Conservation (phyloP, 2,797 vertebrate genomes). For the Cercopithecus neglectus region DNA sequence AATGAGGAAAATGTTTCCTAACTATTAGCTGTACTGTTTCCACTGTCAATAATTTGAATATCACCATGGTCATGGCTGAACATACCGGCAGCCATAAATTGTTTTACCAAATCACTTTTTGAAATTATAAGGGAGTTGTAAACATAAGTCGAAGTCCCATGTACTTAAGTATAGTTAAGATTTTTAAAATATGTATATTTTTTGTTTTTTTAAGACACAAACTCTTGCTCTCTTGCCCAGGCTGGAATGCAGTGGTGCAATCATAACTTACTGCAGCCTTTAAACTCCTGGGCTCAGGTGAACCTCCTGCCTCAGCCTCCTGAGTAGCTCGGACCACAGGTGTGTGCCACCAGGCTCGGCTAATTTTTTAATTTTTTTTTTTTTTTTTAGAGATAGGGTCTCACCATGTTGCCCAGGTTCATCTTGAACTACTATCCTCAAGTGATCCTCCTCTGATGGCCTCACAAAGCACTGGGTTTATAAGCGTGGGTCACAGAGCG, state of each 20-base stretch:
- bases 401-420: not conserved
- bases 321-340: not conserved
- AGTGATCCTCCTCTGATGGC: not conserved
- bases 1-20: constrained; percentile 21
- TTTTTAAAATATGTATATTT: not conserved
- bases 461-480: not conserved
- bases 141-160: not conserved
- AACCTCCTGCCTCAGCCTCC: not conserved
- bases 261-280: not conserved
- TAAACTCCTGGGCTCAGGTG: not conserved
- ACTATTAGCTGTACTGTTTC: not conserved
- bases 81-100: not conserved
- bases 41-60: not conserved
- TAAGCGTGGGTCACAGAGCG: not conserved
- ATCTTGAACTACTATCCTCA: not conserved
- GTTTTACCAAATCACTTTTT: not conserved
- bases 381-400: not conserved
- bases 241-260: not conserved
- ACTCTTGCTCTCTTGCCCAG: not conserved
- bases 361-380: not conserved
- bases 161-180: not conserved
- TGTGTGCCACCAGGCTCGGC: not conserved
- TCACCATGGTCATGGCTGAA: not conserved
- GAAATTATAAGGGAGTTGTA: not conserved
- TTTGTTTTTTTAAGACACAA: not conserved